Percentiles rank a stretch among this genome's conserved stretches.
Conservation (phyloP, 1,140 invertebrate species). For the Leptinotarsa undecemlineata region DNA sequence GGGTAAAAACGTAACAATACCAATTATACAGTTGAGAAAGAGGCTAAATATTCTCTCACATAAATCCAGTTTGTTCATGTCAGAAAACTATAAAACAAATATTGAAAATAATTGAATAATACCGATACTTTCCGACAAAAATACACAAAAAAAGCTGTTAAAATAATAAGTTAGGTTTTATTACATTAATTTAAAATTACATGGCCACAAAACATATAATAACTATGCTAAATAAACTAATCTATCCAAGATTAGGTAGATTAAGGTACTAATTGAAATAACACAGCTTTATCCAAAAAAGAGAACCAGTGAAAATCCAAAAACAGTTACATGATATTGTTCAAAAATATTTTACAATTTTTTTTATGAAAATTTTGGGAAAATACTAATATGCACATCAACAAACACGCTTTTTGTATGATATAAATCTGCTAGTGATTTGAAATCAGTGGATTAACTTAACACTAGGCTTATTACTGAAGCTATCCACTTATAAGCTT, state of each 20-base stretch:
- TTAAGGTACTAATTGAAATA: slow-evolving; percentile 27
- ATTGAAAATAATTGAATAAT: too few relatives aligned
- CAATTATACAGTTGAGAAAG: too few relatives aligned
- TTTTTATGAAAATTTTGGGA: slow-evolving; percentile 27
- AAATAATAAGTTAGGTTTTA: slow-evolving; percentile 54
- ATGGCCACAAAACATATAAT: slow-evolving; percentile 57
- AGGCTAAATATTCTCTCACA: too few relatives aligned
- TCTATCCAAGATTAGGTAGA: slow-evolving; percentile 40
- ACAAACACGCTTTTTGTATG: slow-evolving; percentile 37
- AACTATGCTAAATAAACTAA: slow-evolving; percentile 50
- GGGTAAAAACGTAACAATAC: too few relatives aligned
- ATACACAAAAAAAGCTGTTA: slow-evolving; percentile 21
- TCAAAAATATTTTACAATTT: slow-evolving; percentile 26
- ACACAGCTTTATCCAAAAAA: slow-evolving; percentile 22
- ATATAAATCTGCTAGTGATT: slow-evolving; percentile 10
- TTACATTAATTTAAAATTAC: slow-evolving; percentile 58
- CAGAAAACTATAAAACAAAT: too few relatives aligned
- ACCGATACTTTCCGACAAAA: too few relatives aligned
- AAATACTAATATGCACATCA: slow-evolving; percentile 40
- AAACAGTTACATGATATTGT: slow-evolving; percentile 19
- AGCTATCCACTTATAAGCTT: slow-evolving; percentile 16
- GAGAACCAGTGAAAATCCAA: slow-evolving; percentile 16
- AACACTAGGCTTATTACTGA: slow-evolving; percentile 11
- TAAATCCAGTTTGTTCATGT: too few relatives aligned
- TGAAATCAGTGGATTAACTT: slow-evolving; percentile 16